Evolutionary conservation across 2,113 vertebrate species (phyloP).

Genomic region (Semicossyphus pulcher): DNA sequence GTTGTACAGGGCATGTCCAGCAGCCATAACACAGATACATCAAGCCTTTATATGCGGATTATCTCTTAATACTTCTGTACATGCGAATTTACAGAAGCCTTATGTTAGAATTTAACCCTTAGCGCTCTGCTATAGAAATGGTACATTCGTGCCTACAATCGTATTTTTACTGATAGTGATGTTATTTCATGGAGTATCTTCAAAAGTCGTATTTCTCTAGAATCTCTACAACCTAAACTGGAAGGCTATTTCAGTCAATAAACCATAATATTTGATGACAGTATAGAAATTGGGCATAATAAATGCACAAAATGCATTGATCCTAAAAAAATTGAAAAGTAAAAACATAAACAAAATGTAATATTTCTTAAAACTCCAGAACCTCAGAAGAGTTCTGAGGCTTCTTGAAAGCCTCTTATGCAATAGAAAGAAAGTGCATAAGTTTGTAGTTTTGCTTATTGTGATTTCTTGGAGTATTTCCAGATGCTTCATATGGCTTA

Average conservation of each 20-base stretch:
- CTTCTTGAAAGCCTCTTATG: too few relatives aligned
- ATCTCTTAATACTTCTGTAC: conserved; percentile 33
- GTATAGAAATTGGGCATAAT: too few relatives aligned
- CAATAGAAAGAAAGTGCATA: too few relatives aligned
- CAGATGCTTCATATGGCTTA: too few relatives aligned
- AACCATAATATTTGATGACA: neutral
- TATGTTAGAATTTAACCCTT: neutral
- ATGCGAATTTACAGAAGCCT: conserved; percentile 1
- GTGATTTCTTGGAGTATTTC: too few relatives aligned
- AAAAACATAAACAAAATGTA: too few relatives aligned
- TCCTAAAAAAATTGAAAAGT: too few relatives aligned
- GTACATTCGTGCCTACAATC: neutral
- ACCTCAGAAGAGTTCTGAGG: too few relatives aligned
- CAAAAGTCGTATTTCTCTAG: neutral
- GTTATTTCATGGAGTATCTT: neutral
- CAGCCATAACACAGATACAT: conserved; percentile 49
- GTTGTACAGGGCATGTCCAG: conserved; percentile 30
- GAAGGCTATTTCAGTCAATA: neutral
- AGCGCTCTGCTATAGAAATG: neutral
- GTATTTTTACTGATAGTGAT: neutral
- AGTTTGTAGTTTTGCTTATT: too few relatives aligned
- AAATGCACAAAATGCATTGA: too few relatives aligned
- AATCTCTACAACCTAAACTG: neutral
- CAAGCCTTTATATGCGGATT: conserved; percentile 38
- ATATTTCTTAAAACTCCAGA: too few relatives aligned